Evolutionary conservation across 2,113 vertebrate species (phyloP).

Genomic region (Turnix velox): DNA sequence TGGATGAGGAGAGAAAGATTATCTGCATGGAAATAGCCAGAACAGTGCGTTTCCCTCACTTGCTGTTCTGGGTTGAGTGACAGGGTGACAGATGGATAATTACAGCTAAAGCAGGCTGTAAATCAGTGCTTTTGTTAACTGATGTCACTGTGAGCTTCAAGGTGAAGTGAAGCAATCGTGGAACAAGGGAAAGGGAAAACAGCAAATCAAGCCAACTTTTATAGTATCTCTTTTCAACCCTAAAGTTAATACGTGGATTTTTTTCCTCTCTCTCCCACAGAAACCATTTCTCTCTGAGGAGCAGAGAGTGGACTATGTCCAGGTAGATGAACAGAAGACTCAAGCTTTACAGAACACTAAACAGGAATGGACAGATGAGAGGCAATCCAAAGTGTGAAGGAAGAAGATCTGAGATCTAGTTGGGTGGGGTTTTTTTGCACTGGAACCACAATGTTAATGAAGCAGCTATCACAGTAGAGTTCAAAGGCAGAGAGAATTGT

Average conservation of each 20-base stretch:
- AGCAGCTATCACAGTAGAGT: conserved; percentile 24
- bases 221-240: background rate
- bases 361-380: conserved; percentile 92
- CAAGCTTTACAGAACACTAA: conserved; percentile 94
- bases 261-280: conserved; percentile 62
- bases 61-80: background rate
- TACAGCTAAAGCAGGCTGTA: conserved; percentile 8
- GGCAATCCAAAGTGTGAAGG: conserved; percentile 87
- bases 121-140: conserved; percentile 24
- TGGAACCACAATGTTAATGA: conserved; percentile 34
- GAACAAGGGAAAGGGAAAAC: background rate
- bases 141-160: conserved; percentile 27
- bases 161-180: conserved; percentile 20
- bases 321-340: conserved; percentile 97
- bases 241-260: background rate
- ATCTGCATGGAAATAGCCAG: background rate
- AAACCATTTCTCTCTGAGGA: conserved; percentile 89
- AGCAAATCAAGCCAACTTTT: background rate
- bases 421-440: conserved; percentile 25
- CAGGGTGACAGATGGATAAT: conserved; percentile 16
- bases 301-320: conserved; percentile 92
- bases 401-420: background rate
- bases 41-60: background rate
- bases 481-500: background rate
- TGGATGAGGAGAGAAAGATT: background rate